Evolutionary conservation across 2,113 vertebrate species (phyloP).

Genomic region (Pteruthius melanotis): DNA sequence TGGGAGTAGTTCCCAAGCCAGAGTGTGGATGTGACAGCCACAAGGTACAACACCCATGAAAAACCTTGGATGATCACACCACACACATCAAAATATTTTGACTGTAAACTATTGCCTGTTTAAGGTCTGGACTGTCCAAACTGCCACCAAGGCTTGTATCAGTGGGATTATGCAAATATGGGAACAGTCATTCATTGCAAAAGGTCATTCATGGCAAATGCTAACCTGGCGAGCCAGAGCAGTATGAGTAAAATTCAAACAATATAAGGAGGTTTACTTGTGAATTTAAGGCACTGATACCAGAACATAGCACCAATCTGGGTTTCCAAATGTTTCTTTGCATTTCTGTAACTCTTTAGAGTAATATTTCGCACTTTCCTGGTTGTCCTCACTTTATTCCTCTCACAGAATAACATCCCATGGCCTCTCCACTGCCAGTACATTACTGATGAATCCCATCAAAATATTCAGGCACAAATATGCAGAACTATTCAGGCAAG

Average conservation of each 20-base stretch:
- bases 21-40: not conserved
- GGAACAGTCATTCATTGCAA: not conserved
- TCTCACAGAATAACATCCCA: not conserved
- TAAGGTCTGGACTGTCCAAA: not conserved
- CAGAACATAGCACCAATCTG: not conserved
- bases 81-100: not conserved
- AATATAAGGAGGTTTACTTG: not conserved
- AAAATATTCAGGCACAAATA: not conserved
- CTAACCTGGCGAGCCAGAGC: not conserved
- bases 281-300: not conserved
- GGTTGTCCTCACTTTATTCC: not conserved
- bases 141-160: not conserved
- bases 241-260: not conserved
- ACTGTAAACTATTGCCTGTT: not conserved
- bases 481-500: not conserved
- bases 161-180: not conserved
- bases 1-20: not conserved
- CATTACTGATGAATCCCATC: not conserved
- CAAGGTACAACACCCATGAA: not conserved
- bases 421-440: not conserved
- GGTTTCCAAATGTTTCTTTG: not conserved
- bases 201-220: not conserved
- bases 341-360: not conserved
- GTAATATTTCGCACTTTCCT: not conserved
- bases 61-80: not conserved